A percentile compares a stretch with the other conserved stretches of the same genome.
phyloP scores from a whole-genome alignment of 2,797 vertebrate genomes.

The Adrianichthys oophorus region DNA sequence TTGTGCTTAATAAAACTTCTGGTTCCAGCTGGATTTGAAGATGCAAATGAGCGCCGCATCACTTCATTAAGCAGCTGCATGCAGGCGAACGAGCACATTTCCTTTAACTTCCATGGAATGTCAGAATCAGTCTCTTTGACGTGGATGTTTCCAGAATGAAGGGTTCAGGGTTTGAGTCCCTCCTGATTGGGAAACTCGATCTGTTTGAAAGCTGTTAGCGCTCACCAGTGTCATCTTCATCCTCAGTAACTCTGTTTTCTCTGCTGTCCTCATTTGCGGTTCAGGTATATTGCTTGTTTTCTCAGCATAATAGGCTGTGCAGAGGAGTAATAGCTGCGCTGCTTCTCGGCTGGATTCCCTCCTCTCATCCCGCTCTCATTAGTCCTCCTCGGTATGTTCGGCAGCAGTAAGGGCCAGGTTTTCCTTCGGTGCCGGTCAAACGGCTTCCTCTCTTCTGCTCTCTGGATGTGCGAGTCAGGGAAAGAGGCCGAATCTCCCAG shows the following conservation, averaged over 20 bases:
- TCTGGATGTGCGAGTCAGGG: conserved; percentile 50
- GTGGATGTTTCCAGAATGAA: too few relatives aligned
- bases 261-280: conserved; percentile 58
- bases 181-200: not conserved
- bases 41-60: too few relatives aligned
- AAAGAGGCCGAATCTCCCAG: conserved; percentile 60
- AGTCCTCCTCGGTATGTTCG: conserved; percentile 37
- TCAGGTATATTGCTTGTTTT: conserved; percentile 63
- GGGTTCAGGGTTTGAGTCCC: too few relatives aligned
- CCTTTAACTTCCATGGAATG: too few relatives aligned
- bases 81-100: too few relatives aligned
- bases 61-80: too few relatives aligned
- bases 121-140: too few relatives aligned
- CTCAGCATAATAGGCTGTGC: conserved; percentile 50
- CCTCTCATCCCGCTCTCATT: conserved; percentile 57
- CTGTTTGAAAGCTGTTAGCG: conserved; percentile 55
- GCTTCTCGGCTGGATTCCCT: conserved; percentile 28
- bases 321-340: conserved; percentile 41
- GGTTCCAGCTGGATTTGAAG: too few relatives aligned
- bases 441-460: conserved; percentile 15
- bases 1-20: too few relatives aligned
- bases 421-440: conserved; percentile 49
- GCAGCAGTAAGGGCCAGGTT: conserved; percentile 29
- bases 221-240: conserved; percentile 46
- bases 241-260: conserved; percentile 40